Percentiles rank a stretch among this genome's conserved stretches.
These are phyloP conservation scores for Ephestia elutella DNA, from an alignment of 1,140 invertebrate genomes.

Conservation along the genomic window DNA sequence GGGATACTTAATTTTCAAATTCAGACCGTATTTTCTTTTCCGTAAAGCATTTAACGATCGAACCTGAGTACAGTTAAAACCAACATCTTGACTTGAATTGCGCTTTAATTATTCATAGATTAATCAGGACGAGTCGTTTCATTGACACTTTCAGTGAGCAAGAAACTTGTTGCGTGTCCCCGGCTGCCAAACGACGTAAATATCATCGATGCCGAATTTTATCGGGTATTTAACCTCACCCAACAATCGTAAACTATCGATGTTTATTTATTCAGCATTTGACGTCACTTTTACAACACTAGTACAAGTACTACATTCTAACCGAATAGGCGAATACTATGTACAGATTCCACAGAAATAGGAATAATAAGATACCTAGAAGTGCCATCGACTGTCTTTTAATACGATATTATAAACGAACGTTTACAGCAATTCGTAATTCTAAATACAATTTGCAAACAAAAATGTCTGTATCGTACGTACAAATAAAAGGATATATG, in stretches of 20 bases:
- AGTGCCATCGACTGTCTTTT: too few species aligned
- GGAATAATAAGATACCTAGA: too few species aligned
- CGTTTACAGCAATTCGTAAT: too few species aligned
- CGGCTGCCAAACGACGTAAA: not conserved
- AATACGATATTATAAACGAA: too few species aligned
- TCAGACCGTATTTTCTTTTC: too few species aligned
- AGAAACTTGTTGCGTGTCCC: constrained; percentile 1
- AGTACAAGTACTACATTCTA: not conserved
- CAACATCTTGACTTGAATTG: not conserved
- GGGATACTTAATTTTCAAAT: too few species aligned
- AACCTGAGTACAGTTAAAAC: too few species aligned
- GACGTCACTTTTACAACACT: not conserved
- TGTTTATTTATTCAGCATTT: not conserved
- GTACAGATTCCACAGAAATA: not conserved
- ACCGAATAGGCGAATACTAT: not conserved
- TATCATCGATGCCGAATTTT: not conserved
- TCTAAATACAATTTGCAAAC: too few species aligned
- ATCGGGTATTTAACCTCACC: not conserved
- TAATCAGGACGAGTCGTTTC: not conserved
- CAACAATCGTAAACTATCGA: constrained; percentile 1
- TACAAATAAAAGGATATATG: too few species aligned
- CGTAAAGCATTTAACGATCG: too few species aligned
- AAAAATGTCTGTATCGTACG: too few species aligned
- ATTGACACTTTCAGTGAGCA: not conserved
- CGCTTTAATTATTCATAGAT: not conserved